These are phyloP conservation scores for Cathartes aura DNA, from an alignment of 2,113 vertebrate species.

Conservation along the genomic window DNA sequence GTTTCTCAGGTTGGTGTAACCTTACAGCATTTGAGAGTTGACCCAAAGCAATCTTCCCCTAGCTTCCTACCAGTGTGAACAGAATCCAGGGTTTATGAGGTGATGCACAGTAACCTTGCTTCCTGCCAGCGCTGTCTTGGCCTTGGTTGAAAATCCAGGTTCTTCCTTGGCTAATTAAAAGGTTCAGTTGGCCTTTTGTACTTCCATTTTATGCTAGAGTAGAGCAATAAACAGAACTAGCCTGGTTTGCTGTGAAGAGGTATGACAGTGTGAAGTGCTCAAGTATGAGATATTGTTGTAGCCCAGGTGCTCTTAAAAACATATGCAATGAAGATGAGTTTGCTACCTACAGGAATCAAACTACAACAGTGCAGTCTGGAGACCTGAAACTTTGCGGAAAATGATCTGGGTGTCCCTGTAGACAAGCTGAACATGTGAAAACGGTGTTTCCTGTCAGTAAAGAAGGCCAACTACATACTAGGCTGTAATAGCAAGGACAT, in stretches of 20 bases:
- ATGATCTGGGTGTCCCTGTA: background rate
- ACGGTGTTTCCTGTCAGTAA: background rate
- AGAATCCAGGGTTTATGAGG: background rate
- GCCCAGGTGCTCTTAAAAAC: background rate
- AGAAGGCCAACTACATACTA: background rate
- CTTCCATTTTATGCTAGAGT: background rate
- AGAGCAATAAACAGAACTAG: background rate
- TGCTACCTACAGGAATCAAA: background rate
- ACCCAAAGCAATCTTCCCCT: background rate
- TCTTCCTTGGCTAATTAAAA: background rate
- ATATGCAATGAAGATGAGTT: background rate
- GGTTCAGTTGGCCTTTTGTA: background rate
- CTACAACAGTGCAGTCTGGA: background rate
- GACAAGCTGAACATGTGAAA: background rate
- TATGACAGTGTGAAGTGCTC: background rate
- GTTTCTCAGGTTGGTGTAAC: background rate
- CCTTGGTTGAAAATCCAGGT: background rate
- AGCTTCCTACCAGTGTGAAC: background rate
- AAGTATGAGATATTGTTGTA: background rate
- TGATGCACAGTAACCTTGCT: background rate
- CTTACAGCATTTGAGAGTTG: background rate
- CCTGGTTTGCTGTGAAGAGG: background rate
- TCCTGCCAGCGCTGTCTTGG: background rate
- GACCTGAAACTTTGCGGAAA: background rate
- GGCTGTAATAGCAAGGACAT: background rate